These are phyloP conservation scores for Puntigrus tetrazona DNA, from an alignment of 2,113 vertebrate species.

Conservation along the genomic window DNA sequence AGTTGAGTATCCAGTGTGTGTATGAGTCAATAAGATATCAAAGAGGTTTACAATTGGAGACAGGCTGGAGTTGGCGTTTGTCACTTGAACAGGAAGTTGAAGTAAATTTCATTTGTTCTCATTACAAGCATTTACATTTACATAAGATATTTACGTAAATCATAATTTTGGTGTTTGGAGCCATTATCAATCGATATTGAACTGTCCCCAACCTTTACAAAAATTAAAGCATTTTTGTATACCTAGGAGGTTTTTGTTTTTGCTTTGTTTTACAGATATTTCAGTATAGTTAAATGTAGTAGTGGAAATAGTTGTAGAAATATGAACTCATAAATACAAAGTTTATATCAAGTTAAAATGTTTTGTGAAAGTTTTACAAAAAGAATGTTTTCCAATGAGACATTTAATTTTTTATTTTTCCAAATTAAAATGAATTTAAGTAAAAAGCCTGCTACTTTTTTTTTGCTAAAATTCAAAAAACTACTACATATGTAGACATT, in stretches of 20 bases:
- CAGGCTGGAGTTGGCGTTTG: neutral
- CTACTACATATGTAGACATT: too few relatives aligned
- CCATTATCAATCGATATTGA: neutral
- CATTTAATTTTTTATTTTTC: too few relatives aligned
- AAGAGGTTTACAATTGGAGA: too few relatives aligned
- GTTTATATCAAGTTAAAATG: neutral
- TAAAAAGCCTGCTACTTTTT: too few relatives aligned
- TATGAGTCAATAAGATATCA: too few relatives aligned
- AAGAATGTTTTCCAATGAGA: too few relatives aligned
- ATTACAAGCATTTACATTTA: neutral
- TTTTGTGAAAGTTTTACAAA: too few relatives aligned
- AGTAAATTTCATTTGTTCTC: neutral
- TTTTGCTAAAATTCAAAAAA: too few relatives aligned
- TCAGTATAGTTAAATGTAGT: neutral
- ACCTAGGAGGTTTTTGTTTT: too few relatives aligned
- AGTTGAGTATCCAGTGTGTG: constrained; percentile 39
- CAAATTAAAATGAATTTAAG: too few relatives aligned
- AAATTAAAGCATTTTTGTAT: neutral
- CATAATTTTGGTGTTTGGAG: neutral
- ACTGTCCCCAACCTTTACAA: neutral
- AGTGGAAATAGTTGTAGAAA: too few relatives aligned
- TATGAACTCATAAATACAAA: neutral
- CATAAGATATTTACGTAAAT: neutral
- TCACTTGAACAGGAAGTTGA: neutral
- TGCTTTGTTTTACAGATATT: neutral